A percentile compares a stretch with the other conserved stretches of the same genome.
These are phyloP conservation scores for Noctua pronuba DNA, from an alignment of 2,888 invertebrate genomes.

Conservation along the genomic window DNA sequence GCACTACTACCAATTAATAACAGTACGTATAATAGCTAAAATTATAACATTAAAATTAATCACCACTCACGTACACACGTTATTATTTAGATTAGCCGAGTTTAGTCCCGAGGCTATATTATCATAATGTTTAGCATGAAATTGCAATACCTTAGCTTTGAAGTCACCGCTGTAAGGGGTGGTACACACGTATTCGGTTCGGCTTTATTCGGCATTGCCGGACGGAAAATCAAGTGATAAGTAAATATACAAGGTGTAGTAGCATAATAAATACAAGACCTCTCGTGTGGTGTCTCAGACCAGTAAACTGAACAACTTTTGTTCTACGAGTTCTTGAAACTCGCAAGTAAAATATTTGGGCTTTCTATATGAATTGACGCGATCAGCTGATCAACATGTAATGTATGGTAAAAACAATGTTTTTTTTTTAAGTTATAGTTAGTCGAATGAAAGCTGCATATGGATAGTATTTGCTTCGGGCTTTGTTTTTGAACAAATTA, in stretches of 20 bases:
- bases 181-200: background rate
- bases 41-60: constrained; percentile 55
- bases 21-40: constrained; percentile 12
- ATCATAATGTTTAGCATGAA: constrained; percentile 63
- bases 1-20: constrained; percentile 27
- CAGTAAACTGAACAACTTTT: no score
- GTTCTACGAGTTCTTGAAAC: background rate
- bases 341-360: background rate
- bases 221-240: background rate
- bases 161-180: constrained; percentile 56
- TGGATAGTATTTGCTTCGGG: background rate
- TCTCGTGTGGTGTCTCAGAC: no score
- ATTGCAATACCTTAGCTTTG: constrained; percentile 70
- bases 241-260: background rate
- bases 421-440: no score
- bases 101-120: constrained; percentile 40
- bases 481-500: background rate
- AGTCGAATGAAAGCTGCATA: background rate
- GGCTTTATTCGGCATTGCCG: background rate
- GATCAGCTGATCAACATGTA: background rate
- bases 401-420: background rate
- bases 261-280: no score
- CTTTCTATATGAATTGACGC: background rate
- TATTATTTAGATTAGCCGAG: constrained; percentile 39
- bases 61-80: constrained; percentile 30